Percentiles rank a stretch among this genome's conserved stretches.
phyloP scores from a whole-genome alignment of 1,140 invertebrate genomes.

The Ceratosolen fusciceps region DNA sequence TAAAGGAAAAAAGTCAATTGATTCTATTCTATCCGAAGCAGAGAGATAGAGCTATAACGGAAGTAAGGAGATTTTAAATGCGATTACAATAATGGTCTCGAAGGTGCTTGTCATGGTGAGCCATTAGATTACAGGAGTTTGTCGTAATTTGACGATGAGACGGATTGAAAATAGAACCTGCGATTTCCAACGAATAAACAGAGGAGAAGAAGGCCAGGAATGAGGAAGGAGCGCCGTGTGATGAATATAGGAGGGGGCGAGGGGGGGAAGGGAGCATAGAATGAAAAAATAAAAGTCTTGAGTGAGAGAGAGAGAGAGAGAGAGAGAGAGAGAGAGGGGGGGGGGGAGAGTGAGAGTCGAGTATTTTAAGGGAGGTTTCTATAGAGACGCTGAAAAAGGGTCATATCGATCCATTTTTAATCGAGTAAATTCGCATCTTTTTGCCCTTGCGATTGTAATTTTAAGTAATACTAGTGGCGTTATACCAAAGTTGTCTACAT shows the following conservation, averaged over 20 bases:
- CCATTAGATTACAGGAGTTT: conserved; percentile 44
- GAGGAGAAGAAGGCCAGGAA: not conserved
- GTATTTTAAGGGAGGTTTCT: conserved; percentile 20
- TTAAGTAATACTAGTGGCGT: too few species aligned
- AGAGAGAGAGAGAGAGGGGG: not conserved
- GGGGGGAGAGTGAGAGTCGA: not conserved
- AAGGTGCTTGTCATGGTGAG: conserved; percentile 26
- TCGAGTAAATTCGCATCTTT: conserved; percentile 31
- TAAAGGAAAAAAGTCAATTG: conserved; percentile 21
- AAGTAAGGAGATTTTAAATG: conserved; percentile 27
- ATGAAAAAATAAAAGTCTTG: not conserved
- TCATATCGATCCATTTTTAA: conserved; percentile 30
- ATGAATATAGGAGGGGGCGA: too few species aligned
- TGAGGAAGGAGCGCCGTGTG: not conserved
- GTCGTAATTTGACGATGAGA: conserved; percentile 45
- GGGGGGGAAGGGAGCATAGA: too few species aligned
- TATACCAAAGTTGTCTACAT: too few species aligned
- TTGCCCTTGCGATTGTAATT: conserved; percentile 12
- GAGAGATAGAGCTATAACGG: not conserved
- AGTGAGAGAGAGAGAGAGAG: not conserved
- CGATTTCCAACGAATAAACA: conserved; percentile 29
- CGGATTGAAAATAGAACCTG: conserved; percentile 29
- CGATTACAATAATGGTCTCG: conserved; percentile 32
- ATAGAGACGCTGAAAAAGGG: not conserved
- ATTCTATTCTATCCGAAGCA: conserved; percentile 12